Evolutionary conservation across 2,797 vertebrate species (phyloP), one percentile per base, ranked within the genome.

Genomic region (Melanotaenia maccullochi): DNA sequence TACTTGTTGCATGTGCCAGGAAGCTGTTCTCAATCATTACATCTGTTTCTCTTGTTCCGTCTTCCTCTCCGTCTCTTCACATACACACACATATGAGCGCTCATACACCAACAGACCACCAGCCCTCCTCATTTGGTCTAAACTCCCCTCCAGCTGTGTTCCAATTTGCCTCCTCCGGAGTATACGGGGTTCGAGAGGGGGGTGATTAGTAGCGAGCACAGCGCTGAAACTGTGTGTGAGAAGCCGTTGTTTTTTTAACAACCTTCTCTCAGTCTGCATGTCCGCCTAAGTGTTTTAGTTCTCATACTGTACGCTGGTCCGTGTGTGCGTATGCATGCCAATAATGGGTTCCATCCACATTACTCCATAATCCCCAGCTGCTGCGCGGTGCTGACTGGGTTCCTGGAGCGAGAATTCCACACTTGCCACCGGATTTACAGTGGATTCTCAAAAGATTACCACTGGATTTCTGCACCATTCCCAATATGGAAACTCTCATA

Each of bases 321-420:
- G 62, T 49, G 62, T 73, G 67, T 71, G 65, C 59, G 69, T 14
- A 42, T 36, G 80, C n/a, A 25, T 20, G 68, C 24, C 77, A 70
- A 75, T 89, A 87, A 86, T 89, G 89, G 87, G 65, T 87, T 92
- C 91, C 86, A 79, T 82, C 80, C 89, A 87, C 89, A 91, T 91
- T 87, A 81, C 83, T 81, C 79, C 40, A 28, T 92, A 90, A 94
- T 92, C 91, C 90, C 80, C 92, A 92, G 91, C 92, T 94, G 93
- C 92, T 85, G 79, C 69, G 83, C 73, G 24, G 73, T 61, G 83
- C 86, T 84, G 85, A 88, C 90, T 82, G 57, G 85, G 87, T 90
- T 93, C 89, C 90, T 91, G 87, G 74, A 73, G 80, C 81, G 78
- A 86, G 85, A 91, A 93, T 93, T 93, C 90, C 91, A 88, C 87